A percentile compares a stretch with the other conserved stretches of the same genome.
phyloP scores from a whole-genome alignment of 92 coral and sea anemone species.

The Epizoanthus rinbou region DNA sequence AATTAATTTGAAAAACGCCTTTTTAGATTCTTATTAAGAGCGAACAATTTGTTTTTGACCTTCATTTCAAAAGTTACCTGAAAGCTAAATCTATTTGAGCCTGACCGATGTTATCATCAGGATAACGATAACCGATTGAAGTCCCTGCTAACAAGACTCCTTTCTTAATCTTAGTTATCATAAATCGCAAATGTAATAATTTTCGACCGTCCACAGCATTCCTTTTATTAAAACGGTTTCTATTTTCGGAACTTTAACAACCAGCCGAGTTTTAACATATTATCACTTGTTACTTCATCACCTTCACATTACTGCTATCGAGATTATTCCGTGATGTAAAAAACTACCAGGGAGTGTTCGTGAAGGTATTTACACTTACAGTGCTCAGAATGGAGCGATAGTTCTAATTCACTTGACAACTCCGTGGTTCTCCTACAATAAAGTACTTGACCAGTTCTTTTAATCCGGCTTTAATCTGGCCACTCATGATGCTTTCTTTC shows the following conservation, averaged over 20 bases:
- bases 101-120: no score
- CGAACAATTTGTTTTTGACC: no score
- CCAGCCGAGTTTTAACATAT: not conserved
- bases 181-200: not conserved
- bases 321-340: not conserved
- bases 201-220: not conserved
- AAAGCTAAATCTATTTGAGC: no score
- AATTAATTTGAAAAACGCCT: no score
- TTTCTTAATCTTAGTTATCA: no score
- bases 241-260: constrained; percentile 21
- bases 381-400: not conserved
- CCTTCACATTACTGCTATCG: not conserved
- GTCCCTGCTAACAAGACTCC: no score
- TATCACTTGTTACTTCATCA: constrained; percentile 9
- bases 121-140: no score
- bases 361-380: not conserved
- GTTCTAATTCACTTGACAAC: not conserved
- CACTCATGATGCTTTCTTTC: not conserved
- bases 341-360: not conserved
- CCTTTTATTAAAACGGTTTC: not conserved
- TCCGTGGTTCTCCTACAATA: not conserved
- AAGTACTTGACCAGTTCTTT: not conserved
- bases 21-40: no score
- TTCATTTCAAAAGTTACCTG: no score
- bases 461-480: not conserved